Conservation (phyloP, 2,888 invertebrate genomes). For the Ochropacha duplaris region DNA sequence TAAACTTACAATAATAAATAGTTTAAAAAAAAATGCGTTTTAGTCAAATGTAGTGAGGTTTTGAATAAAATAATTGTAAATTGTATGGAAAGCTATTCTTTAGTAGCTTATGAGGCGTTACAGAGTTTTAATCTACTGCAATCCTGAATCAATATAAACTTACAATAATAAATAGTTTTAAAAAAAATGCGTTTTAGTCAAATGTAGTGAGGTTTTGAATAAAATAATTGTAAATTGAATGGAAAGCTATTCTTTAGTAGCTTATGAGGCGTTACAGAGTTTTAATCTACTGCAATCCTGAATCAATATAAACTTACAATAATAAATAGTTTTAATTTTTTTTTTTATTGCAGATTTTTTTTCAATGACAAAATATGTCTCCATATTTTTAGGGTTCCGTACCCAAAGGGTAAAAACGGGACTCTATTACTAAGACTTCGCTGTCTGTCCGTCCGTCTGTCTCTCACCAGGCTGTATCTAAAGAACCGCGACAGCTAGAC, state of each 20-base stretch:
- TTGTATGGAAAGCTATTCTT: constrained; percentile 60
- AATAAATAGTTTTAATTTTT: constrained; percentile 20
- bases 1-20: constrained; percentile 16
- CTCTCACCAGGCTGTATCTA: too few relatives aligned
- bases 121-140: constrained; percentile 72
- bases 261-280: constrained; percentile 65
- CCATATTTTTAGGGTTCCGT: too few relatives aligned
- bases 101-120: constrained; percentile 61
- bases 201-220: constrained; percentile 58
- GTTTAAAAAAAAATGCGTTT: constrained; percentile 43
- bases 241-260: constrained; percentile 59
- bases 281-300: constrained; percentile 65
- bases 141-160: too few relatives aligned
- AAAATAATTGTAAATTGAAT: constrained; percentile 61
- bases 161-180: too few relatives aligned
- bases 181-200: constrained; percentile 42
- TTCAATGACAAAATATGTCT: too few relatives aligned
- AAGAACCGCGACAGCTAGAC: too few relatives aligned
- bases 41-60: constrained; percentile 48
- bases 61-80: constrained; percentile 63
- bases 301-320: too few relatives aligned
- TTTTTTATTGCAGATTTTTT: too few relatives aligned
- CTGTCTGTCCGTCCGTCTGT: too few relatives aligned
- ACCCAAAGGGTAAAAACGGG: too few relatives aligned
- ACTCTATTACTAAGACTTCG: too few relatives aligned